Conservation (phyloP, 2,888 invertebrate genomes). For the Diaphora mendica region DNA sequence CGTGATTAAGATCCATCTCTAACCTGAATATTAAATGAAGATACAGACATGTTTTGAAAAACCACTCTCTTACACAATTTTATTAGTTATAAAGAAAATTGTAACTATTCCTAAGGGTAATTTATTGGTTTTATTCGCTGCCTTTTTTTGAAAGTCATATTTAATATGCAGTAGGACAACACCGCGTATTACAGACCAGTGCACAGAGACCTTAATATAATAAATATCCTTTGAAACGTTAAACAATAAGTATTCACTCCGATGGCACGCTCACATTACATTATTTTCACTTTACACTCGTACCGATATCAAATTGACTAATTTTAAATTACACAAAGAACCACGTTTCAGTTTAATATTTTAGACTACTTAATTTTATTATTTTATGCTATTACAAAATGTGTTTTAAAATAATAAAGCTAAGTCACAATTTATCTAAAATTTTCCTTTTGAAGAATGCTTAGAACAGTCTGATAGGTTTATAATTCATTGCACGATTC, state of each 20-base stretch:
- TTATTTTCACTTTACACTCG: not conserved
- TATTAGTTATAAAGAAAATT: too few species aligned
- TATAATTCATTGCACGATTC: not conserved
- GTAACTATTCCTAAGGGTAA: not conserved
- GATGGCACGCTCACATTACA: slow-evolving; percentile 13
- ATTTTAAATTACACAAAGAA: not conserved
- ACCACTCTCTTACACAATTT: too few species aligned
- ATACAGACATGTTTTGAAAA: too few species aligned
- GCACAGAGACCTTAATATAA: slow-evolving; percentile 5
- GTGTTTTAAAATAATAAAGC: slow-evolving; percentile 12
- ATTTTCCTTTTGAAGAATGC: not conserved
- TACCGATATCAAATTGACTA: slow-evolving; percentile 17
- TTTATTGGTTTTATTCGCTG: not conserved
- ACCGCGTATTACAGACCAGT: slow-evolving; percentile 1
- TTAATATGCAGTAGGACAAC: not conserved
- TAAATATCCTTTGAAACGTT: not conserved
- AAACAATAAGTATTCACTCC: slow-evolving; percentile 12
- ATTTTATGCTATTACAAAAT: not conserved
- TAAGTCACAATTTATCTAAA: slow-evolving; percentile 10
- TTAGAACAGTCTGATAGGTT: not conserved
- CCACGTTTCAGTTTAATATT: not conserved
- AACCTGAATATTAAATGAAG: too few species aligned
- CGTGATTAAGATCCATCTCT: too few species aligned
- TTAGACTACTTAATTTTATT: not conserved
- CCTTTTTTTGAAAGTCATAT: not conserved